Conservation (phyloP, 2,888 invertebrate species). For the Galeruca laticollis region DNA sequence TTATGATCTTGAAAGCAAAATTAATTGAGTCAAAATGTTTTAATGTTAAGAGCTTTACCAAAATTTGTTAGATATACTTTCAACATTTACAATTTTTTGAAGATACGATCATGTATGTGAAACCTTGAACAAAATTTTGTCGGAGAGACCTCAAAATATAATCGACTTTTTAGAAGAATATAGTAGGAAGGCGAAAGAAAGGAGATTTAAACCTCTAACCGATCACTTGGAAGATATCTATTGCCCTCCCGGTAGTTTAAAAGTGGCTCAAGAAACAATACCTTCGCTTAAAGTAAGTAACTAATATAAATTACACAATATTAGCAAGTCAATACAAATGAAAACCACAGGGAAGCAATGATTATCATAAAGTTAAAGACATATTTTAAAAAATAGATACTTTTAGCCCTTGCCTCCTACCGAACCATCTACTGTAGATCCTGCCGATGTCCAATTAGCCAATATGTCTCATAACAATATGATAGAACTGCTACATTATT, state of each 20-base stretch:
- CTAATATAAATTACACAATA: too few species aligned
- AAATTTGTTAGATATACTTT: neutral
- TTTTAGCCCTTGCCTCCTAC: constrained; percentile 53
- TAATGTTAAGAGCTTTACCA: too few species aligned
- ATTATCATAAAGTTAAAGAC: too few species aligned
- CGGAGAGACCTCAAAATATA: constrained; percentile 84
- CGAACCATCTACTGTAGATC: constrained; percentile 63
- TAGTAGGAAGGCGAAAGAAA: constrained; percentile 82
- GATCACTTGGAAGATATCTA: constrained; percentile 76
- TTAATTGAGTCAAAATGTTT: too few species aligned
- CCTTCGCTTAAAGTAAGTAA: constrained; percentile 69
- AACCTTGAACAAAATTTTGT: constrained; percentile 81
- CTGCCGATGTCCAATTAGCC: constrained; percentile 62
- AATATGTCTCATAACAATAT: constrained; percentile 67
- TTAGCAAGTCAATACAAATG: too few species aligned
- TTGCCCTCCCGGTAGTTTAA: constrained; percentile 71
- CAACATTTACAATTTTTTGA: constrained; percentile 30
- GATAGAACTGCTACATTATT: constrained; percentile 65
- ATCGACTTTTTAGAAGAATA: constrained; percentile 89
- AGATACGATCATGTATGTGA: constrained; percentile 88
- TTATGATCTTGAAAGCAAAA: too few species aligned
- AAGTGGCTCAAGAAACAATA: constrained; percentile 68
- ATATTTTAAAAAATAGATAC: too few species aligned
- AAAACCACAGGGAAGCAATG: too few species aligned
- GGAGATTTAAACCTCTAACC: constrained; percentile 75